Base-by-base conservation (phyloP, 2,113 vertebrate genomes). In the Eulemur rufifrons region DNA sequence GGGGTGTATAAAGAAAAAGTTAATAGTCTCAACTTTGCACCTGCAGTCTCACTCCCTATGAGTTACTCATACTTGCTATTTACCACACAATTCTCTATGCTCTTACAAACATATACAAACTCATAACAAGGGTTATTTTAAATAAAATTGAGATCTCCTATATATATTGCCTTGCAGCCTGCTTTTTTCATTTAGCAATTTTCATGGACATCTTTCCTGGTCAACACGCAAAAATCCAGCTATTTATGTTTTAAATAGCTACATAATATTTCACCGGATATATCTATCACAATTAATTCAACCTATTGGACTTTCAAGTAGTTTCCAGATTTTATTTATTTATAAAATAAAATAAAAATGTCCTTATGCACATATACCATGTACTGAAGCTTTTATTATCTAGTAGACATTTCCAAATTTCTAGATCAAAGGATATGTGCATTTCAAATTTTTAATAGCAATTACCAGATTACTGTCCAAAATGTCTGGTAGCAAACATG, bases 391-490 rank as follows among this genome's bases (percentile, higher is more conserved):
- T 91, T 82, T 56, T 56, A 83, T 90, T 56, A 71, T 34, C 71
- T 91, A 77, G 52, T 64, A 93, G 4, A 87, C 23, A 95, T 64
- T 83, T 84, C 27, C 2, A 87, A 61, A 94, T 45, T 71, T 95
- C 52, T 83, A 34, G 52, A 80, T 91, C 59, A 83, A 69, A 83
- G 32, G 4, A 2, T 37, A 64, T 56, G 3, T 50, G 5, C 45
- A 68, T 73, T 93, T 59, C 11, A 54, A 27, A 50, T 9, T n/a
- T 89, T 85, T 66, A 74, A 59, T 94, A 88, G 6, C 9, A 64
- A 61, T 47, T 64, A 2, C 29, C 12, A 81, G 27, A 69, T 86
- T 69, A 9, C 42, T 89, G 94, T 96, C 59, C 18, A 89, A 84
- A 86, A 63, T 89, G 3, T 89, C 47, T 63, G 13, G 9, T 56